Conservation (phyloP, 2,888 invertebrate species). For the Parochlus steinenii region DNA sequence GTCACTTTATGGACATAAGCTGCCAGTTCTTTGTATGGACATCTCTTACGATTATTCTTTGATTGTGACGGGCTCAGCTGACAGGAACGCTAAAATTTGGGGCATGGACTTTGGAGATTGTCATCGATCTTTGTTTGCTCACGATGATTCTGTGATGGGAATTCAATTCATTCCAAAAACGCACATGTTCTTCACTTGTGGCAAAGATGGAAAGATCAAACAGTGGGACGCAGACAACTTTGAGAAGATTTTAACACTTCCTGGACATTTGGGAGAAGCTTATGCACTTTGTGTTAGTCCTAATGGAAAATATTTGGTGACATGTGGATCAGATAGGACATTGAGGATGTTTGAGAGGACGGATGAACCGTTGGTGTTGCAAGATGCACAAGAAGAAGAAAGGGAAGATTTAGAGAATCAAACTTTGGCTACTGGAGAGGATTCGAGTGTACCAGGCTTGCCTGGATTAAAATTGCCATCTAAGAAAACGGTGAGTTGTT, state of each 20-base stretch:
- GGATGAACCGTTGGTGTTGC: slow-evolving; percentile 77
- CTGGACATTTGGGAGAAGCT: slow-evolving; percentile 75
- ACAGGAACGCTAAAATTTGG: slow-evolving; percentile 94
- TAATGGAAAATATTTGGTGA: slow-evolving; percentile 59
- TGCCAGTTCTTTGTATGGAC: slow-evolving; percentile 86
- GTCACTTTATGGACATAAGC: slow-evolving; percentile 88
- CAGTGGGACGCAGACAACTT: slow-evolving; percentile 95
- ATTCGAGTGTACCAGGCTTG: slow-evolving; percentile 48
- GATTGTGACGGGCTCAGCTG: slow-evolving; percentile 87
- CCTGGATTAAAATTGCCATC: slow-evolving; percentile 69
- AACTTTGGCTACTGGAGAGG: slow-evolving; percentile 53
- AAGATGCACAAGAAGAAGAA: slow-evolving; percentile 77
- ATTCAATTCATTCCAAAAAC: slow-evolving; percentile 79
- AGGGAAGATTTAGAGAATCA: slow-evolving; percentile 56
- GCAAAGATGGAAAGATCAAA: slow-evolving; percentile 87
- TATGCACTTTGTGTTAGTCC: slow-evolving; percentile 59
- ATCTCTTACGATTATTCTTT: slow-evolving; percentile 76
- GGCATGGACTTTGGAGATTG: slow-evolving; percentile 99
- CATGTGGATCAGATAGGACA: slow-evolving; percentile 77
- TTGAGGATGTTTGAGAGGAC: slow-evolving; percentile 73
- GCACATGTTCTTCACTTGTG: slow-evolving; percentile 84
- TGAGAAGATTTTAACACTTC: slow-evolving; percentile 71
- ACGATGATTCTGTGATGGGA: slow-evolving; percentile 85
- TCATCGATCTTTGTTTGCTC: slow-evolving; percentile 87
- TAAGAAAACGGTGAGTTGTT: too few species aligned